These are phyloP conservation scores for Amphiprion percula DNA, from an alignment of 2,113 vertebrate genomes.

Conservation along the genomic window DNA sequence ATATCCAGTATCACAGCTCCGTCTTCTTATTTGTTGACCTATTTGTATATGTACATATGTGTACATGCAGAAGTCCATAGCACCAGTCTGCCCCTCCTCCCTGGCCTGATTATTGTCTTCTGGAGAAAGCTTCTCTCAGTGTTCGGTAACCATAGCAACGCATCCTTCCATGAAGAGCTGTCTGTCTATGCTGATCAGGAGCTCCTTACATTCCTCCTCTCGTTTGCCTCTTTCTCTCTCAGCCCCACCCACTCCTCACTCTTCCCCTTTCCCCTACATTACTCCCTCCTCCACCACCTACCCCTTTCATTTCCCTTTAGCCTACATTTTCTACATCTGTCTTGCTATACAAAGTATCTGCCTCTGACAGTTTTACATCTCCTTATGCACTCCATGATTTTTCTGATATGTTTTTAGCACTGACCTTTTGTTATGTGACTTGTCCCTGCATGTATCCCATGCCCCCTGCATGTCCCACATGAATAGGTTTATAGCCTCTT, in stretches of 20 bases:
- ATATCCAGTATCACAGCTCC: slow-evolving; percentile 2
- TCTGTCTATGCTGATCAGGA: slow-evolving; percentile 69
- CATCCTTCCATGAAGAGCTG: slow-evolving; percentile 62
- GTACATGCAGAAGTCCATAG: slow-evolving; percentile 1
- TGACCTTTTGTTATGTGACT: slow-evolving; percentile 22
- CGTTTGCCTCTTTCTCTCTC: slow-evolving; percentile 22
- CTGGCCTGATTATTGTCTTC: slow-evolving; percentile 77
- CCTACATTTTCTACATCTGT: slow-evolving; percentile 14
- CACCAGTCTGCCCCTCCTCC: slow-evolving; percentile 64
- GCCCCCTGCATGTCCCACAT: background rate
- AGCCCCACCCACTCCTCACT: slow-evolving; percentile 31
- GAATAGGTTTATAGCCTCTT: background rate
- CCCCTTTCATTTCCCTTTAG: slow-evolving; percentile 12
- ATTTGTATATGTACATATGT: slow-evolving; percentile 52
- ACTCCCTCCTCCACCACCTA: background rate
- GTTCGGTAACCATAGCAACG: slow-evolving; percentile 81
- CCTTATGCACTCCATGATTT: background rate
- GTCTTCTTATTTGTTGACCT: slow-evolving; percentile 56
- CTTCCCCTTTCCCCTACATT: slow-evolving; percentile 54
- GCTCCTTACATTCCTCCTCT: slow-evolving; percentile 46
- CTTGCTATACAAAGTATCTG: background rate
- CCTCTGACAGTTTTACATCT: background rate
- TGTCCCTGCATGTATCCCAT: background rate
- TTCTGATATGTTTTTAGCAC: background rate
- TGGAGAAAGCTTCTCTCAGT: slow-evolving; percentile 74